These are phyloP conservation scores for Apodemia hepburni DNA, from an alignment of 2,888 invertebrate species.

Conservation along the genomic window DNA sequence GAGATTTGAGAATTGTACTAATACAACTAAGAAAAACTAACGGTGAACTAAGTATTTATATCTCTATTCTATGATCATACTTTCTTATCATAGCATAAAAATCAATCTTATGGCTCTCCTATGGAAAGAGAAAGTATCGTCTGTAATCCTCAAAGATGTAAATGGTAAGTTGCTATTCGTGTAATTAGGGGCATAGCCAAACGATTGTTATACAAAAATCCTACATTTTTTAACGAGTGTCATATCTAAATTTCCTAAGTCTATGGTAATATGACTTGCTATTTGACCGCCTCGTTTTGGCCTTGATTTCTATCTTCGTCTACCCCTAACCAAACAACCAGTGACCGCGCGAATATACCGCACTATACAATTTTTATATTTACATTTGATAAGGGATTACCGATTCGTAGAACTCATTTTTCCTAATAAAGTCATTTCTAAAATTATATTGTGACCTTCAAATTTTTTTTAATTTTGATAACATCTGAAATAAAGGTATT, in stretches of 20 bases:
- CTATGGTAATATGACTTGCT: conserved; percentile 68
- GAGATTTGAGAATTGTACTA: no score
- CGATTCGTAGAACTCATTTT: conserved; percentile 27
- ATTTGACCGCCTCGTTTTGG: conserved; percentile 49
- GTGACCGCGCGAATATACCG: conserved; percentile 49
- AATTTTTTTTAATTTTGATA: background rate
- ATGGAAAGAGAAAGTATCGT: no score
- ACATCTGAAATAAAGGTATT: no score
- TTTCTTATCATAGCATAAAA: no score
- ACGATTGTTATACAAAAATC: conserved; percentile 2
- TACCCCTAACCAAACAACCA: conserved; percentile 60
- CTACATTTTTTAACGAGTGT: conserved; percentile 29
- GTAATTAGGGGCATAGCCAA: no score
- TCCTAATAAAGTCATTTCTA: background rate
- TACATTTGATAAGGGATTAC: conserved; percentile 27
- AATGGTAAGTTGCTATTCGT: no score
- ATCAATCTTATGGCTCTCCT: no score
- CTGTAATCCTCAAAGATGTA: no score
- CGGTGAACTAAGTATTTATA: no score
- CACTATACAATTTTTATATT: conserved; percentile 26
- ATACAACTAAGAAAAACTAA: no score
- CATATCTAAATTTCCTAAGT: conserved; percentile 26
- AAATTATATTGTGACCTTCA: background rate
- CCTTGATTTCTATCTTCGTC: conserved; percentile 52
- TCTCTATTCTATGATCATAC: no score